phyloP scores from a whole-genome alignment of 1,140 invertebrate genomes.

The Melanaphis sacchari region DNA sequence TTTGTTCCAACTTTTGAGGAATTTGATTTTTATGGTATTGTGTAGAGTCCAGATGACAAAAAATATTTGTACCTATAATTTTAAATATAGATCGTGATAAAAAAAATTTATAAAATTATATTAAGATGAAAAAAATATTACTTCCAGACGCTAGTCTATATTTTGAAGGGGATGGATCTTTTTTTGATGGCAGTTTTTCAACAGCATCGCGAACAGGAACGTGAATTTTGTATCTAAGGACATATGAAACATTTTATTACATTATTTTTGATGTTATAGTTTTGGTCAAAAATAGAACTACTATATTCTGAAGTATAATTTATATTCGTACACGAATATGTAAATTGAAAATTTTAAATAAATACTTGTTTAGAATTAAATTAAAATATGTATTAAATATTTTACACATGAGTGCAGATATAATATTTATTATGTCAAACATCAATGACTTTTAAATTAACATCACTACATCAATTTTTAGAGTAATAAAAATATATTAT shows the following conservation, averaged over 20 bases:
- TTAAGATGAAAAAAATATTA: not conserved
- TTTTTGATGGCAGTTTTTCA: constrained; percentile 68
- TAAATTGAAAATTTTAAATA: not conserved
- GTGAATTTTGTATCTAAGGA: constrained; percentile 60
- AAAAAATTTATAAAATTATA: not conserved
- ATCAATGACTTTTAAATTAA: not conserved
- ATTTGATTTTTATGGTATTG: constrained; percentile 43
- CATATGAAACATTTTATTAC: not conserved
- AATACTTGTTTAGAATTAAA: constrained; percentile 11
- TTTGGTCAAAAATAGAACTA: not conserved
- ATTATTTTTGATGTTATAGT: not conserved
- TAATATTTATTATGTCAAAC: not conserved
- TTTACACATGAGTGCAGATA: not conserved
- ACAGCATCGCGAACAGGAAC: constrained; percentile 72
- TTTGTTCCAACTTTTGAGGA: constrained; percentile 26
- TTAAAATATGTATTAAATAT: not conserved
- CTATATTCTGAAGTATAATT: not conserved
- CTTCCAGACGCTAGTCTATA: constrained; percentile 41
- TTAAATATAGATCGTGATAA: not conserved
- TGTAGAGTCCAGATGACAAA: constrained; percentile 39
- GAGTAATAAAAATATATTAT: not conserved
- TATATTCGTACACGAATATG: not conserved
- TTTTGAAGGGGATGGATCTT: not conserved
- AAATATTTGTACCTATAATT: not conserved
- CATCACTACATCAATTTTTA: not conserved